Base-by-base conservation (phyloP, 1,140 invertebrate species). In the Ips typographus region DNA sequence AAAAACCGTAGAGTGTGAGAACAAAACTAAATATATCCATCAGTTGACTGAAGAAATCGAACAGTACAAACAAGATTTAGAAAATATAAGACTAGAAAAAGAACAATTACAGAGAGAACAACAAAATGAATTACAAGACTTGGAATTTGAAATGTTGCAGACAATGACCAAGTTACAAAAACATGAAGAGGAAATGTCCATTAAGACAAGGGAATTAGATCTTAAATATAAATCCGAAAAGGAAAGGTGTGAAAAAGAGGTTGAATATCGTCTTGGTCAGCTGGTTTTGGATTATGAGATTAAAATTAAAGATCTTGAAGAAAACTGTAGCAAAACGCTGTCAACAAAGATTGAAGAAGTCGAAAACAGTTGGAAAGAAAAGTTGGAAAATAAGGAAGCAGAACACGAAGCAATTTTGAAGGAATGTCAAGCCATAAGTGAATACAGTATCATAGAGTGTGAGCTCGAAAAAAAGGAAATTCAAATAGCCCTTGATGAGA, bases 401-500 rank as follows among this genome's bases (percentile, higher is more conserved):
- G 75, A 79, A 71, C 79, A 80, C 72, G 78, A 79, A 1, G 78
- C 75, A 37, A 83, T 84, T 74, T 74, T 84, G 61, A 82, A 84
- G 71, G 83, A 84, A 71, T 82, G 82, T 51, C 83, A 84, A 77
- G 80, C 82, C 55, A 79, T 84, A 70, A 82, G 81, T 60, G 83
- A 84, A 73, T 83, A 84, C 73, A 82, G 79, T 65, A 78, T 84
- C 5, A 84, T 83, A 43, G 80, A 83, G 70, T 79, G 79, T 70
- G 83, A 84, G 76, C 63, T 83, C 57, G 83, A 84, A 73, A 84
- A 84, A 61, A 83, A 83, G 68, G 78, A 82, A 67, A 76, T 83
- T 2, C 80, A 80, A 77, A 73, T 75, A 1, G 70, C 81, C 44
- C 74, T 84, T 40, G 74, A 80, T 67, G 79, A 76, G 61, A 79